Evolutionary conservation across 2,888 invertebrate species (phyloP), one percentile per base, ranked within the genome.

Genomic region (Nysson spinosus): DNA sequence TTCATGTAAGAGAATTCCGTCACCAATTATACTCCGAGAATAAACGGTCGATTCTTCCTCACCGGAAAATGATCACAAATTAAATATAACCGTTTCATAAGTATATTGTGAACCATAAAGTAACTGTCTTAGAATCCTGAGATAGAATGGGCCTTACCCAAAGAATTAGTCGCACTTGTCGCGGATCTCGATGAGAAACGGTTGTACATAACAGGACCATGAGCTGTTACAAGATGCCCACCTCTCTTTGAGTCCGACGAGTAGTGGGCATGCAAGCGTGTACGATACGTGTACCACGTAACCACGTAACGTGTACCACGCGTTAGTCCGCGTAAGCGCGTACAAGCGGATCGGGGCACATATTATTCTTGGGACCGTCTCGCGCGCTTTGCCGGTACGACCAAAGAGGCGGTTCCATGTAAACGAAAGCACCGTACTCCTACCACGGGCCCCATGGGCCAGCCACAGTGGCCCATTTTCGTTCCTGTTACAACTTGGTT

Each of bases 391-490:
- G 14, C 16, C 24, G 7, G 50, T 20, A 16, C 40, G 5, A 26
- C 32, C 49, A 24, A 34, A 39, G 54, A 40, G 54, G 35, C 54
- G 46, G 55, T 24, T 24, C 35, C 55, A 47, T 22, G 40, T 47
- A 52, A 70, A 58, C 63, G 51, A 51, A 51, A 35, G 42, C 44
- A 47, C 56, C 43, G 28, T 43, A 42, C 24, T 44, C 34, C n/a
- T 19, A n/a, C n/a, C n/a, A n/a, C n/a, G n/a, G n/a, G n/a, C n/a
- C n/a, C n/a, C n/a, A n/a, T n/a, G 55, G 50, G 24, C 42, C 50
- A 30, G 28, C 46, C 57, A 60, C 74, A 69, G 71, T 79, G 82
- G 78, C 74, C 79, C 80, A 81, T 84, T 83, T 83, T 80, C 78
- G 72, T 72, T 58, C 68, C 69, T 70, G 67, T 77, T 75, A 63